Evolutionary conservation across 2,797 vertebrate genomes (phyloP), one percentile per base, ranked within the genome.

Genomic region (Pachyuromys duprasi): DNA sequence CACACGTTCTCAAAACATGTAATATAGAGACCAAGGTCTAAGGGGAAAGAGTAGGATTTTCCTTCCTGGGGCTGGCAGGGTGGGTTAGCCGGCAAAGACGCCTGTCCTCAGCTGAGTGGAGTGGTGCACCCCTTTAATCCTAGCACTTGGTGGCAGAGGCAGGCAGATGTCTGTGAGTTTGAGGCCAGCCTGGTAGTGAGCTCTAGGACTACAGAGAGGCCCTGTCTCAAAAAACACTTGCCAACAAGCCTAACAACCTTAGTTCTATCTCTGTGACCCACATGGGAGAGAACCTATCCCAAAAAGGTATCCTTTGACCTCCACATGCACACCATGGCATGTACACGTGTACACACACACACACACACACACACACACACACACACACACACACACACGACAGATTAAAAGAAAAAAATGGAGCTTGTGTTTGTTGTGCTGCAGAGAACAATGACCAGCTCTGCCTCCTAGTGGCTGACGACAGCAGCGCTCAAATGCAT

Each of bases 41-140:
- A 72, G 70, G 75, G 69, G 83, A 94, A 89, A 89, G 60, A 87
- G 72, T 45, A 72, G 45, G 18, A 76, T 72, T 94, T 95, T 86
- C n/a, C 89, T 96, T 94, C 24, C 31, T 69, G 63, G 33, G 11
- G 5, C 9, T 65, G 42, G 45, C 14, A 76, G 28, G 45, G 31
- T 76, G 45, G 75, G 15, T 76, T 42, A 76, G 42, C 42, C 13
- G 45, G 45, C 49, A 76, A 31, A 76, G 75, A 76, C 31, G 15
- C 28, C 49, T 33, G 45, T 26, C 45, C 49, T 42, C 42, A 76
- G 45, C 28, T 17, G 39, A 11, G 8, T 60, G 65, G 33, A 9
- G 62, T 84, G 28, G 26, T 1, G 0, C 15, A 20, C 2, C 17
- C 4, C 11, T 63, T 63, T 63, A 49, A 82, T 45, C 36, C 62